phyloP scores from a whole-genome alignment of 2,113 vertebrate species.

The Vanacampus margaritifer region DNA sequence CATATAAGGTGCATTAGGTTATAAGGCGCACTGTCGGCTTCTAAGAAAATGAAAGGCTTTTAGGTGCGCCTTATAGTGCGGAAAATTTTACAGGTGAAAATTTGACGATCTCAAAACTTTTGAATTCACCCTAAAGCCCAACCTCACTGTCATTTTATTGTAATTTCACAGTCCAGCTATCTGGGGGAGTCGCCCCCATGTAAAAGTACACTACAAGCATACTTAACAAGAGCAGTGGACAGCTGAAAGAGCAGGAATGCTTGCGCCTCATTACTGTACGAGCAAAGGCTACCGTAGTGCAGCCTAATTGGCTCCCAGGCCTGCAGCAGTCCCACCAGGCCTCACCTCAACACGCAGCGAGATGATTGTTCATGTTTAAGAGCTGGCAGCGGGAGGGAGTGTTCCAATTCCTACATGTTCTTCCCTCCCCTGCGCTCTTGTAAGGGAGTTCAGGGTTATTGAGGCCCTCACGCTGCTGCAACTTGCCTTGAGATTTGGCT shows the following conservation, averaged over 20 bases:
- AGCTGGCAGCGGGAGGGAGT: constrained; percentile 25
- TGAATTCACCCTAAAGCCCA: too few relatives aligned
- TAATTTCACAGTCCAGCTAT: constrained; percentile 19
- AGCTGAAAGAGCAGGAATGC: constrained; percentile 64
- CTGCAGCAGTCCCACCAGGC: constrained; percentile 42
- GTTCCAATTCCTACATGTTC: constrained; percentile 34
- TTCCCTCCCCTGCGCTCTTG: constrained; percentile 23
- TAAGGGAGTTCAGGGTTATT: constrained; percentile 32
- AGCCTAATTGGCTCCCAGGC: constrained; percentile 55
- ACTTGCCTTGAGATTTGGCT: constrained; percentile 46
- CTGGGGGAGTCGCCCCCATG: constrained; percentile 16
- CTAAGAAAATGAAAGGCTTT: too few relatives aligned
- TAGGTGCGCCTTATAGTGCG: too few relatives aligned
- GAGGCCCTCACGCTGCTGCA: constrained; percentile 12
- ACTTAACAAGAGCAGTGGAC: constrained; percentile 42
- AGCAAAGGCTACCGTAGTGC: constrained; percentile 43
- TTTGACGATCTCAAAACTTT: too few relatives aligned
- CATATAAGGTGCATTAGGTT: too few relatives aligned
- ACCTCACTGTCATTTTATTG: too few relatives aligned
- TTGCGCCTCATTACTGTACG: constrained; percentile 4
- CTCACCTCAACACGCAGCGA: constrained; percentile 34
- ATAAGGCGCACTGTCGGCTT: too few relatives aligned
- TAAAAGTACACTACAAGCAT: constrained; percentile 31
- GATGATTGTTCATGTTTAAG: constrained; percentile 36
- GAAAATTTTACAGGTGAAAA: too few relatives aligned